These are phyloP conservation scores for Engraulis encrasicolus DNA, from an alignment of 2,113 vertebrate species.

Conservation along the genomic window DNA sequence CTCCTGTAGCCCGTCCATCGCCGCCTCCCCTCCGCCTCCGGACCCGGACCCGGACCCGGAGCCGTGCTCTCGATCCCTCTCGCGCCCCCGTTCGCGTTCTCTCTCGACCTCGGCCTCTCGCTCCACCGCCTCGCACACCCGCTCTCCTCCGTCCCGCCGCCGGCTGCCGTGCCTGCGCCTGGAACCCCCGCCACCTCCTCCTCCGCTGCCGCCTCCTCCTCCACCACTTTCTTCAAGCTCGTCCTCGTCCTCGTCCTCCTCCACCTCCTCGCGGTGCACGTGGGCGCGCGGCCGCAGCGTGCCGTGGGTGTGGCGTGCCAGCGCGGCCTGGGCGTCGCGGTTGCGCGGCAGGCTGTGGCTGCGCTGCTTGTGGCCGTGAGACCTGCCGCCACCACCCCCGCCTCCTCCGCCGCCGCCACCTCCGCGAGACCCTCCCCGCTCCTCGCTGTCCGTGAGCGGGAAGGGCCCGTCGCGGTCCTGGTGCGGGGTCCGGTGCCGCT, in stretches of 20 bases:
- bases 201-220: neutral
- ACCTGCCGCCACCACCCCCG: conserved; percentile 28
- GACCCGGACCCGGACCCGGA: too few species aligned
- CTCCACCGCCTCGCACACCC: conserved; percentile 22
- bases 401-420: too few species aligned
- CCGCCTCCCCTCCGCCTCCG: conserved; percentile 66
- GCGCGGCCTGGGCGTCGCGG: conserved; percentile 68
- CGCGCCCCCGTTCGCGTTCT: conserved; percentile 54
- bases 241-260: conserved; percentile 10
- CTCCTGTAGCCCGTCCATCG: conserved; percentile 81
- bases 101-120: neutral
- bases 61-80: conserved; percentile 57
- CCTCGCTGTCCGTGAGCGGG: conserved; percentile 77
- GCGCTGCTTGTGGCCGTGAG: conserved; percentile 81
- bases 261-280: conserved; percentile 40
- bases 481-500: conserved; percentile 74
- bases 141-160: conserved; percentile 49
- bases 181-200: conserved; percentile 29
- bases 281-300: conserved; percentile 50
- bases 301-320: conserved; percentile 27
- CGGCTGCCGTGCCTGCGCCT: conserved; percentile 22
- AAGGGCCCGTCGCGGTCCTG: conserved; percentile 87
- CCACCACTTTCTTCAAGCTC: conserved; percentile 41
- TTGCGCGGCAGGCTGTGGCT: conserved; percentile 89
- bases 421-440: conserved; percentile 74